Evolutionary conservation across 2,113 vertebrate genomes (phyloP).

Genomic region (Saimiri boliviensis): DNA sequence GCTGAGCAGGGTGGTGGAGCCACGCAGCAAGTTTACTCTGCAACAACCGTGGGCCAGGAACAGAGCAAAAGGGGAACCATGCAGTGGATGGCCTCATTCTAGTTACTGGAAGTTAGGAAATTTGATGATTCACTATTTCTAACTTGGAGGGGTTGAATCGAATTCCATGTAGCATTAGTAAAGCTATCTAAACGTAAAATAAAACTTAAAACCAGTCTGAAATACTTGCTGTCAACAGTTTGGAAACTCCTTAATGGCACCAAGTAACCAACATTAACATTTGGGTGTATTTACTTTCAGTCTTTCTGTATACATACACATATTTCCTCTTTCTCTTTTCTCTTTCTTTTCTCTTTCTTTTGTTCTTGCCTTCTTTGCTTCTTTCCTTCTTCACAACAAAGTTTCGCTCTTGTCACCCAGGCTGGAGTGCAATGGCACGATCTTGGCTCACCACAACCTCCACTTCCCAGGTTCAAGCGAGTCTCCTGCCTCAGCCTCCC

Average conservation of each 20-base stretch:
- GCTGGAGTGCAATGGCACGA: too few relatives aligned
- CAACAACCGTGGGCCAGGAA: accelerated
- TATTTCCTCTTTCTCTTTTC: neutral
- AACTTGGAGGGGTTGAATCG: constrained; percentile 50
- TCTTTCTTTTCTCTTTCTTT: too few relatives aligned
- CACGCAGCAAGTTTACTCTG: neutral
- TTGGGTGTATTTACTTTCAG: neutral
- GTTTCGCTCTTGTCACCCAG: too few relatives aligned
- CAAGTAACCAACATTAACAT: neutral
- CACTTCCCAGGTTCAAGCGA: too few relatives aligned
- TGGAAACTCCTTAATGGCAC: neutral
- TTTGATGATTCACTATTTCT: constrained; percentile 57
- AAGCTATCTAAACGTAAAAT: neutral
- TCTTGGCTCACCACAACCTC: too few relatives aligned
- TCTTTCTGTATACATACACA: neutral
- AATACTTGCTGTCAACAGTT: neutral
- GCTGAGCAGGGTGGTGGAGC: accelerated
- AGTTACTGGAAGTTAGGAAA: constrained; percentile 67
- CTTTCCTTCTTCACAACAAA: too few relatives aligned
- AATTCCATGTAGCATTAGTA: constrained; percentile 30
- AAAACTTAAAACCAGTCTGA: constrained; percentile 9
- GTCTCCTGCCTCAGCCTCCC: too few relatives aligned
- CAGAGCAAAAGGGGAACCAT: neutral
- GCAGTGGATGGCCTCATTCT: neutral
- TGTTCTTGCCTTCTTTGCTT: too few relatives aligned